Base-by-base conservation (phyloP, 2,888 invertebrate species). In the Liposcelis brunnea region DNA sequence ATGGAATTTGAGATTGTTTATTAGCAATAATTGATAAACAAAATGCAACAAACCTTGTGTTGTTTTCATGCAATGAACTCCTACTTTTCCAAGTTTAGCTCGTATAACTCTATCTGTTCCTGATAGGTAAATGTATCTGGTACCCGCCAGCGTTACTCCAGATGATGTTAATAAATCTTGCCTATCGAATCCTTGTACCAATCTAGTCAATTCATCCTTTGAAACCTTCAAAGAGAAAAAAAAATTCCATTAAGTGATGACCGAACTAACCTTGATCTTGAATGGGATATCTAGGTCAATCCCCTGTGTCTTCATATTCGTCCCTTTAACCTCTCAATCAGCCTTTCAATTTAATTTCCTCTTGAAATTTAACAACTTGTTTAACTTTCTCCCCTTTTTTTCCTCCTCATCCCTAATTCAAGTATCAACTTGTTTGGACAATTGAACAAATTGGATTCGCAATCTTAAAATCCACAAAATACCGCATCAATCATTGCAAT, bases 11-110 rank as follows among this genome's bases (percentile, higher is more conserved):
- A n/a, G n/a, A n/a, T n/a, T n/a, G n/a, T n/a, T n/a, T n/a, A n/a
- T n/a, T n/a, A n/a, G n/a, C n/a, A n/a, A n/a, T n/a, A n/a, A n/a
- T n/a, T 35, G 7, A 35, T 7, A 35, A 10, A 16, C 35, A 10
- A 7, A 7, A 35, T 15, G 35, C 5, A 35, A 7, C 26, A 26
- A 26, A 84, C 84, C 82, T 79, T 90, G 89, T 71, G 79, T 76
- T 68, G 90, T 90, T 74, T 89, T 90, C 86, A 90, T 87, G 82
- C 87, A 89, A 66, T 90, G 90, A 56, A 89, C 84, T 61, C 90
- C 90, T 65, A 84, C 82, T 72, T 87, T 86, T 67, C 86, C 87
- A 60, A 86, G 75, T 71, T 89, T 90, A 67, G 87, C 87, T 71
- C 89, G 81, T 68, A 90, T 82, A 62, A 90, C 87, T 66, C 82